Conservation (phyloP, 2,113 vertebrate species). For the Alethe castanea region DNA sequence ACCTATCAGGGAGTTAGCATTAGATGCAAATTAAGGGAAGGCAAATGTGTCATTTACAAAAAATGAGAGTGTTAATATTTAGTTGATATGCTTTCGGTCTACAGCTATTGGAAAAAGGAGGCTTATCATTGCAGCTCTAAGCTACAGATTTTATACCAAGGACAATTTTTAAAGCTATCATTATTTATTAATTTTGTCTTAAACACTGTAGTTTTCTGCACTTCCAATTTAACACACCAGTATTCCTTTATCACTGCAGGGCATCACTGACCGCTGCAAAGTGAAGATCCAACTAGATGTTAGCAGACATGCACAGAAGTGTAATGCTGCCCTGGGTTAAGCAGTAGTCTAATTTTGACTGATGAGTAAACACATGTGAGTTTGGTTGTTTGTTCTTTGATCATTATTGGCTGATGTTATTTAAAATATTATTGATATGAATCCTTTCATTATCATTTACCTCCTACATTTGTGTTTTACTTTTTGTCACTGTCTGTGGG, state of each 20-base stretch:
- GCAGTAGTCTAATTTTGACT: conserved; percentile 65
- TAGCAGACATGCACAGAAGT: conserved; percentile 56
- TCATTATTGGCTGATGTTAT: background rate
- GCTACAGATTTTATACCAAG: conserved; percentile 9
- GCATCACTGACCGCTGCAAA: conserved; percentile 63
- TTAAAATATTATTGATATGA: background rate
- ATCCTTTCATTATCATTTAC: background rate
- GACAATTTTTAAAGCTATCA: background rate
- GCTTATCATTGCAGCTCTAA: background rate
- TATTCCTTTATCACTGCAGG: conserved; percentile 66
- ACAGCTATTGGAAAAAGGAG: background rate
- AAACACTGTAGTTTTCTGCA: conserved; percentile 56
- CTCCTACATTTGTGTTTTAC: background rate
- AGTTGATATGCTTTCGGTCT: background rate
- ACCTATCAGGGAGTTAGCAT: background rate
- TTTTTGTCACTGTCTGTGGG: background rate
- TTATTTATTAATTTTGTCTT: conserved; percentile 58
- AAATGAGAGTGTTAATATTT: background rate
- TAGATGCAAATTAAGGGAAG: background rate
- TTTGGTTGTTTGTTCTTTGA: conserved; percentile 49
- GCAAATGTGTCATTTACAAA: background rate
- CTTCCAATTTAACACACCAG: conserved; percentile 63
- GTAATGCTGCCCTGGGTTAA: conserved; percentile 54
- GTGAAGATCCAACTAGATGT: conserved; percentile 35
- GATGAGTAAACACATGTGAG: conserved; percentile 57